Evolutionary conservation across 2,888 invertebrate genomes (phyloP).

Genomic region (Orchesella flavescens): DNA sequence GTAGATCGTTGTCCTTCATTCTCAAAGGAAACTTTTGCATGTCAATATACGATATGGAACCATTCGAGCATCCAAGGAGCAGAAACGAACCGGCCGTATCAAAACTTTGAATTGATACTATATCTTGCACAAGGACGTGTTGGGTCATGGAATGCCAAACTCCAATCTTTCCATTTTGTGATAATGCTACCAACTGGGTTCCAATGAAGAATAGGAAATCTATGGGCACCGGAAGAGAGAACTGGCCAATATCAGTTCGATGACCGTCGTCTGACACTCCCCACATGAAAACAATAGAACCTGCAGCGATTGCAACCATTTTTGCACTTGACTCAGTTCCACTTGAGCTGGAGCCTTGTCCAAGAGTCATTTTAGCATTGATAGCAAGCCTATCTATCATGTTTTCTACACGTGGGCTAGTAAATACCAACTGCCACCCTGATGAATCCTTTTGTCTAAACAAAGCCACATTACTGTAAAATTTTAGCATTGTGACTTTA

Average conservation of each 20-base stretch:
- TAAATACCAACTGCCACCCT: constrained; percentile 96
- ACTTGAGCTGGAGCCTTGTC: constrained; percentile 22
- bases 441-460: constrained; percentile 89
- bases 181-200: constrained; percentile 96
- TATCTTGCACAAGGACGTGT: constrained; percentile 98
- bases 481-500: too few relatives aligned
- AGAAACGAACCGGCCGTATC: constrained; percentile 98
- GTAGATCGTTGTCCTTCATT: constrained; percentile 98
- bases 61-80: constrained; percentile 94
- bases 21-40: constrained; percentile 99
- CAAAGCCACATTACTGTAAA: constrained; percentile 47
- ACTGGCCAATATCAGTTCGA: constrained; percentile 86
- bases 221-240: constrained; percentile 92
- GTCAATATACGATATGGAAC: constrained; percentile 98
- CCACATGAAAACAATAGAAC: constrained; percentile 85
- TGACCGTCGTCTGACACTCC: constrained; percentile 85
- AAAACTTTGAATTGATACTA: constrained; percentile 87
- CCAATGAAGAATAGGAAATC: constrained; percentile 98
- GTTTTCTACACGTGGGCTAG: constrained; percentile 91
- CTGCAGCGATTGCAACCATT: constrained; percentile 89
- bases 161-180: constrained; percentile 93
- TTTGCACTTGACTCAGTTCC: constrained; percentile 76
- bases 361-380: constrained; percentile 76
- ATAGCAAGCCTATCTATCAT: constrained; percentile 94
- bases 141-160: constrained; percentile 99